Evolutionary conservation across 2,888 invertebrate species (phyloP), one percentile per base, ranked within the genome.

Genomic region (Xylota segnis): DNA sequence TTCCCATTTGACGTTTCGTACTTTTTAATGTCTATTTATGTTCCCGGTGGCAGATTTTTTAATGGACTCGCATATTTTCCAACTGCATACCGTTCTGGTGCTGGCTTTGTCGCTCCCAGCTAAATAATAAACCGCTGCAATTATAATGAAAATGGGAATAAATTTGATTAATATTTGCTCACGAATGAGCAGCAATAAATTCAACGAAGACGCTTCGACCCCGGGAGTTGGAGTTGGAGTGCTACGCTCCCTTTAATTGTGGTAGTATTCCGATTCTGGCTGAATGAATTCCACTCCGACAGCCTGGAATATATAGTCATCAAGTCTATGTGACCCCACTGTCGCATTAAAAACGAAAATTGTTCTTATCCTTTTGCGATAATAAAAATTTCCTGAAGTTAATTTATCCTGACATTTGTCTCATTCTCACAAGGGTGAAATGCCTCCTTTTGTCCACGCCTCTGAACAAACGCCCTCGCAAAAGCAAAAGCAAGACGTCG

Each of bases 1-100:
- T 86, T 86, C 86, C 86, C 82, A 86, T 86, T 86, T 86, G 86
- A 86, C 86, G 86, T 77, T 77, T 76, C 82, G 76, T 82, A 86
- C 86, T 86, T 86, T 86, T 86, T 82, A 86, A 86, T 77, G 58
- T 82, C 86, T 82, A 86, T 86, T 86, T 86, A 86, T 86, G 86
- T 82, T 86, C 72, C 82, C 86, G 76, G 72, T 77, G 76, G 81
- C 86, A 82, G 86, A 86, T 86, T 86, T 86, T 86, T 81, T 86
- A 82, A 86, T 86, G 82, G 76, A 72, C 81, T 56, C 66, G 68
- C 34, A 82, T 82, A 76, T 72, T 72, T 84, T 68, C 54, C 61
- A 71, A 23, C 52, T 79, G 71, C 79, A 78, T 71, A 78, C 63
- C 77, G 45, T n/a, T 40, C 59, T 37, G 29, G 29, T n/a, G n/a